Conservation (phyloP, 2,797 vertebrate species). For the Chrysocyon brachyurus region DNA sequence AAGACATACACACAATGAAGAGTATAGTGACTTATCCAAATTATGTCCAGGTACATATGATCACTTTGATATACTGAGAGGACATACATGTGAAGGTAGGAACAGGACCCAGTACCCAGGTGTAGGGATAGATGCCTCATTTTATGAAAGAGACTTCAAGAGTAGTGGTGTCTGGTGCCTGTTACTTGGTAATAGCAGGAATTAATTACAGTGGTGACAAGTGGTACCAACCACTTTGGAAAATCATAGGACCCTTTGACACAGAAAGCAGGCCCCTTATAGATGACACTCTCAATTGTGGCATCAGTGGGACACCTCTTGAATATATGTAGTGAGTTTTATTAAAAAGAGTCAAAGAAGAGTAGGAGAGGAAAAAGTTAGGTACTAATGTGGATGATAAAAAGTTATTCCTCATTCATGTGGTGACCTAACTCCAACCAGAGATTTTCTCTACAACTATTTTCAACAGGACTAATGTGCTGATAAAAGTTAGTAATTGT, state of each 20-base stretch:
- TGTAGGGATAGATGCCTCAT: not conserved
- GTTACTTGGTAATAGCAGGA: not conserved
- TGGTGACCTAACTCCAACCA: not conserved
- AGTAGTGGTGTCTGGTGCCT: not conserved
- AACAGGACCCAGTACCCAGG: too few relatives aligned
- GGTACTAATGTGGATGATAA: not conserved
- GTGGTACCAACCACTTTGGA: not conserved
- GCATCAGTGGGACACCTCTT: not conserved
- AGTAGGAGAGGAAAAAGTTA: not conserved
- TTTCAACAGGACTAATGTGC: not conserved
- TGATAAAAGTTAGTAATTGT: not conserved
- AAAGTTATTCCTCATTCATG: not conserved
- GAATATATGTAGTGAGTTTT: not conserved
- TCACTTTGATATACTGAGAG: not conserved
- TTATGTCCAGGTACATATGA: not conserved
- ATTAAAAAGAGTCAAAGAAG: not conserved
- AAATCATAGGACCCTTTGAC: not conserved
- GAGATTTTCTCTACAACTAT: not conserved
- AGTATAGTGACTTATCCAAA: not conserved
- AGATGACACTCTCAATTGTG: not conserved
- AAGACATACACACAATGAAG: not conserved
- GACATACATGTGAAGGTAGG: rapidly evolving
- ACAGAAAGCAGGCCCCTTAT: not conserved
- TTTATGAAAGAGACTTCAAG: not conserved
- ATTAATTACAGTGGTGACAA: not conserved